A percentile compares a stretch with the other conserved stretches of the same genome.
These are phyloP conservation scores for Eupeodes latifasciatus DNA, from an alignment of 2,888 invertebrate genomes.

Conservation along the genomic window DNA sequence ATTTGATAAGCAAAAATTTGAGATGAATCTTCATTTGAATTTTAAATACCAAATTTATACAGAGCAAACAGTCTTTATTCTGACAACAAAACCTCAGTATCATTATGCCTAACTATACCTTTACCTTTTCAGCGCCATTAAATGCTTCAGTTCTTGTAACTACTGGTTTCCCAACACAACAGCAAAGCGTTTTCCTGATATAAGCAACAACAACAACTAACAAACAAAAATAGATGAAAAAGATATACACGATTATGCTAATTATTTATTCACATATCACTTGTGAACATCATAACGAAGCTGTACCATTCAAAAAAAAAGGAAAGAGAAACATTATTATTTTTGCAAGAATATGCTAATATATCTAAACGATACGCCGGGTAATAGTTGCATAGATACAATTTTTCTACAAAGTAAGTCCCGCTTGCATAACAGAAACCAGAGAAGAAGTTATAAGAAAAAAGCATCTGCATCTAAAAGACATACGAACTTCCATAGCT, in stretches of 20 bases:
- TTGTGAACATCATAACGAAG: conserved; percentile 65
- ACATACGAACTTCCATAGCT: background rate
- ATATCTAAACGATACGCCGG: conserved; percentile 47
- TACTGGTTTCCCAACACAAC: conserved; percentile 32
- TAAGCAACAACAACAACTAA: background rate
- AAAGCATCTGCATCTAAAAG: conserved; percentile 15
- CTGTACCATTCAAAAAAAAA: conserved; percentile 9
- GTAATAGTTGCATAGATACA: conserved; percentile 45
- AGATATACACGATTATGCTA: conserved; percentile 66
- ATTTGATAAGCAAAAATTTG: too few relatives aligned
- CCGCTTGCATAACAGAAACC: conserved; percentile 51
- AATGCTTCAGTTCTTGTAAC: conserved; percentile 16
- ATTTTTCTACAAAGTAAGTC: conserved; percentile 35
- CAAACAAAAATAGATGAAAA: conserved; percentile 30
- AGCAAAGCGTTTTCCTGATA: background rate
- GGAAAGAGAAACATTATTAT: conserved; percentile 28
- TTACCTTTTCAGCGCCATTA: conserved; percentile 28
- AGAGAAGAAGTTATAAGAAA: background rate
- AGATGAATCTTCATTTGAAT: too few relatives aligned
- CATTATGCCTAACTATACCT: background rate
- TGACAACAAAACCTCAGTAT: too few relatives aligned
- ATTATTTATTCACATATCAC: conserved; percentile 65
- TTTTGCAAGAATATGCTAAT: conserved; percentile 66
- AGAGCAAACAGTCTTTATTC: too few relatives aligned
- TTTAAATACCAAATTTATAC: too few relatives aligned